Conservation (phyloP, 2,113 vertebrate species). For the Grallaria varia region DNA sequence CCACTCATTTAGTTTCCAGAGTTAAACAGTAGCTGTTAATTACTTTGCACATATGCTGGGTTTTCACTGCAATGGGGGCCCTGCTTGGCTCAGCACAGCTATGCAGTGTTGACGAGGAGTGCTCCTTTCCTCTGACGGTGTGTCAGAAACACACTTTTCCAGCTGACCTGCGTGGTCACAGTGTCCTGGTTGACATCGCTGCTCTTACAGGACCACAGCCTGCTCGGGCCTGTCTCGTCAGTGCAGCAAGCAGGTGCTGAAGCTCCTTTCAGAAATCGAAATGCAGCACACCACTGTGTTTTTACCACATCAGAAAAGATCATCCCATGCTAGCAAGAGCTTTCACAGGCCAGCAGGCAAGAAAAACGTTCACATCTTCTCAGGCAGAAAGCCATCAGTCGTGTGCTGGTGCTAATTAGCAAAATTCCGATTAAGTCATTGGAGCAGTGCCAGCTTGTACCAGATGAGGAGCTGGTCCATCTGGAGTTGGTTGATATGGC, state of each 20-base stretch:
- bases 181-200: background rate
- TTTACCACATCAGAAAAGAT: background rate
- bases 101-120: background rate
- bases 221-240: rapidly evolving
- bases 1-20: background rate
- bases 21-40: background rate
- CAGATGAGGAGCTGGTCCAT: background rate
- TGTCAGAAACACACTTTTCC: background rate
- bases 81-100: slow-evolving; percentile 3
- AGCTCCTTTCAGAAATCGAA: background rate
- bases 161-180: background rate
- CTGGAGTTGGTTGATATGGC: background rate
- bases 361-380: background rate
- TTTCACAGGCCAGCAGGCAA: slow-evolving; percentile 45
- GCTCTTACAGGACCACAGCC: background rate
- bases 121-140: background rate
- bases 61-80: background rate
- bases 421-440: slow-evolving; percentile 27
- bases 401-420: slow-evolving; percentile 34
- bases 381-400: slow-evolving; percentile 18
- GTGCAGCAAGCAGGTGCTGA: rapidly evolving
- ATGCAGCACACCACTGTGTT: background rate
- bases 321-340: slow-evolving; percentile 24
- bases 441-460: slow-evolving; percentile 10
- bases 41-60: background rate